These are phyloP conservation scores for Fregetta grallaria DNA, from an alignment of 2,113 vertebrate genomes.

Conservation along the genomic window DNA sequence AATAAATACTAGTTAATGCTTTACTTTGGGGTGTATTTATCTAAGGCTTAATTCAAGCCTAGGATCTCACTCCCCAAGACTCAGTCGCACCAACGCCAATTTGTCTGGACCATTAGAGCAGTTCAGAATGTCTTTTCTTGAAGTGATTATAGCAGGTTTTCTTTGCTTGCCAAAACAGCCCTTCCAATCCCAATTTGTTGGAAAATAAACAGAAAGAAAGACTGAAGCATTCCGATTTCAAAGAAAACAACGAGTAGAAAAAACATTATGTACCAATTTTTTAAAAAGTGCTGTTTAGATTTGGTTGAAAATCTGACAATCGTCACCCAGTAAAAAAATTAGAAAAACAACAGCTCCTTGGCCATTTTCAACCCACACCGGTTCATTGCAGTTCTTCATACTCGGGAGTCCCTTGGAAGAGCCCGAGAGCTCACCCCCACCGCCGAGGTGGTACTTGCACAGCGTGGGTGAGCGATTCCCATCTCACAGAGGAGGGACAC, in stretches of 20 bases:
- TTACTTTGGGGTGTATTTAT: neutral
- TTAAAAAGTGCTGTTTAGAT: neutral
- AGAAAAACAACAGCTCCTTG: neutral
- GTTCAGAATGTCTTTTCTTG: neutral
- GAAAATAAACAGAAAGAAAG: neutral
- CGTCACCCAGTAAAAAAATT: neutral
- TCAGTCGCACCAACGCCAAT: neutral
- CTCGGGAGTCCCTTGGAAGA: neutral
- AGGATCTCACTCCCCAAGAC: neutral
- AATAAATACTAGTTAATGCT: neutral
- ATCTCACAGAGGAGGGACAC: rapidly evolving
- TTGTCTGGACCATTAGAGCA: neutral
- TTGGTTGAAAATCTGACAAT: neutral
- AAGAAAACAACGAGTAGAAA: neutral
- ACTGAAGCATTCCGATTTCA: neutral
- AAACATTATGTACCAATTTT: neutral
- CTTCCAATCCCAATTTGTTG: neutral
- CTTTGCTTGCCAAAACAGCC: neutral
- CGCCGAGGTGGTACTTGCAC: rapidly evolving
- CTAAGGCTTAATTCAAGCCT: neutral
- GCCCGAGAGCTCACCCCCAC: neutral
- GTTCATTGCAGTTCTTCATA: neutral
- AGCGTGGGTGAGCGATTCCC: rapidly evolving
- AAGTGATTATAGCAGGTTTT: neutral
- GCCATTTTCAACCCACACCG: neutral